phyloP scores from a whole-genome alignment of 2,797 vertebrate genomes.

The Chrosomus eos region DNA sequence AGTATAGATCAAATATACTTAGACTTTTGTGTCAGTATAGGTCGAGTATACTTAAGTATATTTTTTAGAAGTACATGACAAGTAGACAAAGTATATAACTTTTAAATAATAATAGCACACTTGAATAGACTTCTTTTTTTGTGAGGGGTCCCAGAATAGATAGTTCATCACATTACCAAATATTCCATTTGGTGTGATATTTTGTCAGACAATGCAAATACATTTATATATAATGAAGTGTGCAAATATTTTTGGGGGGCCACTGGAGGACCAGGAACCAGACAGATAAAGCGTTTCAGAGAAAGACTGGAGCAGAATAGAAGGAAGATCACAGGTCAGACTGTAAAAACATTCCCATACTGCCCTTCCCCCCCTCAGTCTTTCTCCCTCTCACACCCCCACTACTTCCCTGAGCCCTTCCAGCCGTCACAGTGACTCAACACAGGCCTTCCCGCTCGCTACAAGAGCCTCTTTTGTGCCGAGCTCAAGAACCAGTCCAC shows the following conservation, averaged over 20 bases:
- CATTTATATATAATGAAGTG: slow-evolving; percentile 1
- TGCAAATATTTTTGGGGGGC: neutral
- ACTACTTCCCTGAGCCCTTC: slow-evolving; percentile 70
- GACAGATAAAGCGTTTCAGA: slow-evolving; percentile 66
- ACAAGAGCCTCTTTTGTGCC: slow-evolving; percentile 41
- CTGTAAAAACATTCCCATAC: slow-evolving; percentile 83
- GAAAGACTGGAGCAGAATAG: slow-evolving; percentile 67
- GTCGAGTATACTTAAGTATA: neutral
- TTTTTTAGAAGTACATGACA: neutral
- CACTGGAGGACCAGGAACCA: slow-evolving; percentile 64
- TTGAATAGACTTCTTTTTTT: neutral
- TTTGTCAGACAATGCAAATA: slow-evolving; percentile 3
- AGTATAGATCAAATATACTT: neutral
- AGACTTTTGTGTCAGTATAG: neutral
- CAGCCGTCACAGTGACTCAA: slow-evolving; percentile 50
- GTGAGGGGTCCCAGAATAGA: neutral
- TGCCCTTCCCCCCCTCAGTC: slow-evolving; percentile 62
- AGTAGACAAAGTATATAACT: neutral
- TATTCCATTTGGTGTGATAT: neutral
- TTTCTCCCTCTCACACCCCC: slow-evolving; percentile 67
- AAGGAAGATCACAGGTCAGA: slow-evolving; percentile 82
- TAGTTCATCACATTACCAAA: neutral
- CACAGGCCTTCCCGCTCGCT: slow-evolving; percentile 35
- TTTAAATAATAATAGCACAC: neutral
- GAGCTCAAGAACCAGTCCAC: slow-evolving; percentile 3